Evolutionary conservation across 2,888 invertebrate genomes (phyloP).

Genomic region (Meghimatium bilineatum): DNA sequence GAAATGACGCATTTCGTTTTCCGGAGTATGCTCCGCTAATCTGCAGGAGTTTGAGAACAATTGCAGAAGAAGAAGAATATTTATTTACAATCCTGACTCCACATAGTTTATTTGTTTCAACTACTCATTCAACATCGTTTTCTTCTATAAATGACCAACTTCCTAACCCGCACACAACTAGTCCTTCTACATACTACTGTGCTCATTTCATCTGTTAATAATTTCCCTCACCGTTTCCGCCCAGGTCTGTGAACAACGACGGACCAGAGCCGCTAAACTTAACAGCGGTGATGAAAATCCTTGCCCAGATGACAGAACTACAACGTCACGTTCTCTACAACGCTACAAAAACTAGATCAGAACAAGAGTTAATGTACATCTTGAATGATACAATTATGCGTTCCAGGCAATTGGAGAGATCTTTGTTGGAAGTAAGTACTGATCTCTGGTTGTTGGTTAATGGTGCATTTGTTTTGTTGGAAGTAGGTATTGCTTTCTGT

Average conservation of each 20-base stretch:
- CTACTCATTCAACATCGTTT: too few species aligned
- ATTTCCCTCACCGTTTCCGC: not conserved
- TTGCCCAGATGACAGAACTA: slow-evolving; percentile 6
- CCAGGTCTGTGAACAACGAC: not conserved
- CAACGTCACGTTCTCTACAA: slow-evolving; percentile 18
- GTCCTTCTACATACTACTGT: not conserved
- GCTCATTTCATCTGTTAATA: too few species aligned
- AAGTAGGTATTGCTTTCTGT: not conserved
- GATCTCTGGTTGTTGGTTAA: not conserved
- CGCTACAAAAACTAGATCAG: slow-evolving; percentile 1
- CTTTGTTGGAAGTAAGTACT: slow-evolving; percentile 18
- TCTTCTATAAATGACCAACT: too few species aligned
- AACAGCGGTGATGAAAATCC: not conserved
- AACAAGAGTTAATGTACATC: not conserved
- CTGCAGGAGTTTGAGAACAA: too few species aligned
- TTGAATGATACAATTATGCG: slow-evolving; percentile 17
- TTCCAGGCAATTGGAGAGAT: not conserved
- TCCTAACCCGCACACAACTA: too few species aligned
- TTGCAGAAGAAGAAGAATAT: too few species aligned
- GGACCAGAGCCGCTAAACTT: slow-evolving; percentile 9
- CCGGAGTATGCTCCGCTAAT: too few species aligned
- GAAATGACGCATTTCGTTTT: too few species aligned
- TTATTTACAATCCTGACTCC: too few species aligned
- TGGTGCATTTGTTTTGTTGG: not conserved
- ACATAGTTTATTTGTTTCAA: not conserved